Base-by-base conservation (phyloP, 2,113 vertebrate genomes). In the Psephotus haematonotus region DNA sequence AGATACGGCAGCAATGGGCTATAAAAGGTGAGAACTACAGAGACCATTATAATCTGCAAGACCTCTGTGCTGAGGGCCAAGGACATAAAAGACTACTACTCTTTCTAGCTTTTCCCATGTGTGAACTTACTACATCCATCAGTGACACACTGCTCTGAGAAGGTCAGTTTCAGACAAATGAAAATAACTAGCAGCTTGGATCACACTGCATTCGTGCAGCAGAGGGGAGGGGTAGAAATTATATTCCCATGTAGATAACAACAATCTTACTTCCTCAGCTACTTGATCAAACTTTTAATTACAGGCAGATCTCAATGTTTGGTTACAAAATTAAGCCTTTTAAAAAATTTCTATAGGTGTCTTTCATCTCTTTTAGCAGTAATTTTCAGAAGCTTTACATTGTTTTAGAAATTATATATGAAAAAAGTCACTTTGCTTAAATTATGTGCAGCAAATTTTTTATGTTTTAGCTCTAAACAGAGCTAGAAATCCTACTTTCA, bases 101-200 rank as follows among this genome's bases (percentile, higher is more conserved):
- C 44, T 69, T 92, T 92, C 82, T 74, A 94, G 86, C 76, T 88
- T 92, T 83, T 90, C 86, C 86, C 82, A 67, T 25, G 79, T 62
- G 88, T 49, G 68, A 86, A 49, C 52, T 94, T 71, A 47, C 93
- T 82, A 87, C 72, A 94, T 3, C 75, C 57, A 67, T 28, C 74
- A 94, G 29, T 57, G 79, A 65, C 14, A 41, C 67, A 85, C 70
- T 80, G 53, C 70, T 82, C 67, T 5, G 53, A 82, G 43, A 65
- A 55, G 37, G 79, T 8, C 65, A 60, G 18, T 44, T 93, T 94
- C 87, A 93, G 39, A 76, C 52, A 65, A 71, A 49, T 24, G 41
- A 92, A 79, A 94, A 52, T 33, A 94, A 77, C 37, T 18, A 83
- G n/a, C 49, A 74, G 72, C 39, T 78, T 47, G 44, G 50, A 46